Conservation (phyloP, 2,797 vertebrate species). For the Cossypha heuglini region DNA sequence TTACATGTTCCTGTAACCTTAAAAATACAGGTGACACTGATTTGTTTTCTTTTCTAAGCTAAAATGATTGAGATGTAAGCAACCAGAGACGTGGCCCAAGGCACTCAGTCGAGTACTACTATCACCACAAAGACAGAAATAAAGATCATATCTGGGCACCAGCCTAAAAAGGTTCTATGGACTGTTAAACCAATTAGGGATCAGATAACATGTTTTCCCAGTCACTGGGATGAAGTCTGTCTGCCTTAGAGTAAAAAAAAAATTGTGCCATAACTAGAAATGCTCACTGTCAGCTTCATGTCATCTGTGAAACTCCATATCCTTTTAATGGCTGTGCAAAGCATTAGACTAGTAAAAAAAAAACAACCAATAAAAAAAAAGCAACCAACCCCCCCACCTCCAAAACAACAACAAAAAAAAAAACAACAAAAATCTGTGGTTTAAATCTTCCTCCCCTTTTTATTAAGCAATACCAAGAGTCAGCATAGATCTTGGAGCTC, state of each 20-base stretch:
- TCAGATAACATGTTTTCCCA: background rate
- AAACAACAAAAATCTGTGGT: background rate
- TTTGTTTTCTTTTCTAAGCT: background rate
- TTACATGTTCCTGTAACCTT: background rate
- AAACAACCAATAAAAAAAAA: background rate
- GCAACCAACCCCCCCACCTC: background rate
- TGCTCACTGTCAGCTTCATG: background rate
- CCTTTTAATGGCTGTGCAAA: background rate
- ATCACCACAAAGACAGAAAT: background rate
- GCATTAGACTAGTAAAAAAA: background rate
- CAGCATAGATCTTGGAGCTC: background rate
- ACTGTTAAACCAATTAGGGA: slow-evolving; percentile 19
- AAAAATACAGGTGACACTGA: background rate
- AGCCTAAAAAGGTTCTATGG: background rate
- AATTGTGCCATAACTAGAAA: background rate
- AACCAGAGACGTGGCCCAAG: rapidly evolving
- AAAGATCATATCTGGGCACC: slow-evolving; percentile 8
- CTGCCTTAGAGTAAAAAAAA: background rate
- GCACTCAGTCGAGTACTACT: background rate
- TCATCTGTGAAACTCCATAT: background rate
- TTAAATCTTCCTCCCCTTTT: background rate
- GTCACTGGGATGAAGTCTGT: background rate
- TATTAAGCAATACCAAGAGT: background rate
- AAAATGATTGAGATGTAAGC: background rate
- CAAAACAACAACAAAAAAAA: background rate